These are phyloP conservation scores for Daboia siamensis DNA, from an alignment of 2,113 vertebrate genomes.

Conservation along the genomic window DNA sequence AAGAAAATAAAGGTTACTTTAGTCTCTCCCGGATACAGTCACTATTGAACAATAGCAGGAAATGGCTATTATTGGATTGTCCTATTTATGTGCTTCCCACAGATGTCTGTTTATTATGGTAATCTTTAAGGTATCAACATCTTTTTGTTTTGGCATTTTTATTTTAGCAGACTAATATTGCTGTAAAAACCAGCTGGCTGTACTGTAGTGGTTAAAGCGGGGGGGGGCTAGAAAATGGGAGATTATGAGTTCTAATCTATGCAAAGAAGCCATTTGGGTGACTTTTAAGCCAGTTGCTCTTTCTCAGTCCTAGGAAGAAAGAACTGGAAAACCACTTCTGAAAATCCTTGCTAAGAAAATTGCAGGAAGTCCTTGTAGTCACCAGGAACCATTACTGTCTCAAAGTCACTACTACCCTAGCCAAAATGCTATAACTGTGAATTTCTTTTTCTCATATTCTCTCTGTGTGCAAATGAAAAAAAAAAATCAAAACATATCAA, in stretches of 20 bases:
- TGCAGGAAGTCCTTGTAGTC: not conserved
- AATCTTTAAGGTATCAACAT: not conserved
- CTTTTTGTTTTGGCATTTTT: not conserved
- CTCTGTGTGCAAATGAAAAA: not conserved
- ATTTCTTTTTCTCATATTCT: not conserved
- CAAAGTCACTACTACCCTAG: not conserved
- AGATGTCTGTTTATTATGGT: not conserved
- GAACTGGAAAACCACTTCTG: not conserved
- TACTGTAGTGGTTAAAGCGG: not conserved
- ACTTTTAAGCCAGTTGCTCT: not conserved
- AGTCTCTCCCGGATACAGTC: not conserved
- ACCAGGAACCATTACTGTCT: not conserved
- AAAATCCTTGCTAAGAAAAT: not conserved
- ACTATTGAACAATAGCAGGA: not conserved
- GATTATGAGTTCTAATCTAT: not conserved
- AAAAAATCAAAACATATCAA: not conserved
- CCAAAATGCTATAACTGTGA: not conserved
- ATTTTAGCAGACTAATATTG: not conserved
- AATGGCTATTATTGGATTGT: not conserved
- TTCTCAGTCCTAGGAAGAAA: not conserved
- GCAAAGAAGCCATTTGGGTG: not conserved
- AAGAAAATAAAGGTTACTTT: not conserved
- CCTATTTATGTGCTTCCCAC: not conserved
- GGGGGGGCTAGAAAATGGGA: not conserved
- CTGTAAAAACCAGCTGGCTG: not conserved